These are phyloP conservation scores for Ariolimax columbianus DNA, from an alignment of 2,888 invertebrate genomes.

Conservation along the genomic window DNA sequence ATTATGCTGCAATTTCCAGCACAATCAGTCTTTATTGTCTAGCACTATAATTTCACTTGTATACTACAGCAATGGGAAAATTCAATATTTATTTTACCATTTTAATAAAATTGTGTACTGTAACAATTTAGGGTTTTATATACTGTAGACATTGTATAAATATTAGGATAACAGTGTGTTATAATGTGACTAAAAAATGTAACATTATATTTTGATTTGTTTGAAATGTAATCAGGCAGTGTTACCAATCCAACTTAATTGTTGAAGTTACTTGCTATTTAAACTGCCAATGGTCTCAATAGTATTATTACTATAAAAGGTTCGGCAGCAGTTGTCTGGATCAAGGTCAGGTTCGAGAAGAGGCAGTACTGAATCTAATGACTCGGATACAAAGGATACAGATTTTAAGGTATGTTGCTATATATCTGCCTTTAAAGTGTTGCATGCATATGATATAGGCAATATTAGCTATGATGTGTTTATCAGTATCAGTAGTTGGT, in stretches of 20 bases:
- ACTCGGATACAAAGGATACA: conserved; percentile 46
- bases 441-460: no score
- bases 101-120: no score
- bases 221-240: neutral
- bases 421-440: no score
- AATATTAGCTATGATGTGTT: no score
- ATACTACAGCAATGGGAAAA: no score
- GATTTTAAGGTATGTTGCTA: conserved; percentile 59
- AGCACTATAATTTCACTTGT: no score
- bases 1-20: no score
- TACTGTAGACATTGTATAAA: no score
- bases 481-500: no score
- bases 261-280: neutral
- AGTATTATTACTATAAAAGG: neutral
- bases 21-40: no score
- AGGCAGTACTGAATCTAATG: conserved; percentile 69
- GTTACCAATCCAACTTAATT: neutral
- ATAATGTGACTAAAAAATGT: neutral
- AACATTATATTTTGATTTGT: neutral
- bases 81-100: no score
- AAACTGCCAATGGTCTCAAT: neutral
- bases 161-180: neutral
- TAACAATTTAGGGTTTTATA: no score
- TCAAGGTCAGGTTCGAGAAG: conserved; percentile 61
- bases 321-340: conserved; percentile 54